phyloP scores from a whole-genome alignment of 2,113 vertebrate genomes.

The Cichladusa arquata region DNA sequence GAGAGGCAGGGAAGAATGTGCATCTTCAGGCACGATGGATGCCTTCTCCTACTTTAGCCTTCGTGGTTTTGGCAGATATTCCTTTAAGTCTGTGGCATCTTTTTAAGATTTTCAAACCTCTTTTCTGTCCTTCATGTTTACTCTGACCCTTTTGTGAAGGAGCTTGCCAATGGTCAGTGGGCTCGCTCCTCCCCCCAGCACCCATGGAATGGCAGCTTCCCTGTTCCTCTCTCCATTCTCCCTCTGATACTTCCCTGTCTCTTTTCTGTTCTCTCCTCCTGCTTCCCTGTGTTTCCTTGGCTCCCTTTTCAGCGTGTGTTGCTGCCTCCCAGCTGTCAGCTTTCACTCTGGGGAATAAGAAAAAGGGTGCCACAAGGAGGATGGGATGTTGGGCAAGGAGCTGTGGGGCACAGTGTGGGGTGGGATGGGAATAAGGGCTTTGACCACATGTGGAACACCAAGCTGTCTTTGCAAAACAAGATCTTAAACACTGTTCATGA shows the following conservation, averaged over 20 bases:
- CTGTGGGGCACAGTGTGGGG: rapidly evolving
- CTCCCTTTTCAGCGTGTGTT: background rate
- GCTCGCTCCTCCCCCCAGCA: rapidly evolving
- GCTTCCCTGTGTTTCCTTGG: background rate
- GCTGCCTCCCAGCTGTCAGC: background rate
- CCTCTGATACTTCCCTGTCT: background rate
- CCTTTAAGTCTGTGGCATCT: background rate
- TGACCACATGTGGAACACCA: rapidly evolving
- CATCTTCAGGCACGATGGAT: rapidly evolving
- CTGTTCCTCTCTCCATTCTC: background rate
- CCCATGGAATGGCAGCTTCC: rapidly evolving
- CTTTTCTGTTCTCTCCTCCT: background rate
- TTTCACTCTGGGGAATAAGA: background rate
- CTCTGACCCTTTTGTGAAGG: background rate
- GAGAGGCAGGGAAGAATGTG: background rate
- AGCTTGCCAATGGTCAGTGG: background rate
- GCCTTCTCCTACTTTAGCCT: background rate
- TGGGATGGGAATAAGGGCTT: background rate
- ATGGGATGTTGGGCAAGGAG: background rate
- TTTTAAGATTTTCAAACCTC: background rate
- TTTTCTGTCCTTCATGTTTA: background rate
- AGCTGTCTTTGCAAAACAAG: background rate
- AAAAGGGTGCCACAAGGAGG: background rate
- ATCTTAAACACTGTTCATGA: rapidly evolving
- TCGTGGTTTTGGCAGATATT: background rate